Evolutionary conservation across 2,888 invertebrate genomes (phyloP).

Genomic region (Drosophila mercatorum): DNA sequence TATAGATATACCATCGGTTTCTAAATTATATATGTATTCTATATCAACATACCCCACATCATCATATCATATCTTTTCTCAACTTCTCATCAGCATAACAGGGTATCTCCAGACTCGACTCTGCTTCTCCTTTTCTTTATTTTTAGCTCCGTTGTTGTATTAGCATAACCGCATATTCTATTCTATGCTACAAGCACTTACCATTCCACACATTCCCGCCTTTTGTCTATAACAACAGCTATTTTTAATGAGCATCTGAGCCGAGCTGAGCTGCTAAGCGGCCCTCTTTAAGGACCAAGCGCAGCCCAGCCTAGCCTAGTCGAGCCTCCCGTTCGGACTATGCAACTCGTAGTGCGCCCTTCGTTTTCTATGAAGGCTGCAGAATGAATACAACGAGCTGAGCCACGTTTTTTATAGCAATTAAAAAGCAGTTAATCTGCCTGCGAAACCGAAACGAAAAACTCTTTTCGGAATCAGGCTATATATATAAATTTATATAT

Average conservation of each 20-base stretch:
- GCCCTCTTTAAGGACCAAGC: neutral
- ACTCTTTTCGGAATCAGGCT: neutral
- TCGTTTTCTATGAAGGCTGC: slow-evolving; percentile 16
- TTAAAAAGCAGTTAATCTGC: slow-evolving; percentile 57
- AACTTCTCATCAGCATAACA: neutral
- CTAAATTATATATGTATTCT: too few relatives aligned
- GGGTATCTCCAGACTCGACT: neutral
- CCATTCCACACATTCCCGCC: slow-evolving; percentile 7
- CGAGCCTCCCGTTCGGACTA: neutral
- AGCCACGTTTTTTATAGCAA: slow-evolving; percentile 38
- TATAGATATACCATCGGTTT: too few relatives aligned
- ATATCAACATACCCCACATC: too few relatives aligned
- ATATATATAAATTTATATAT: neutral
- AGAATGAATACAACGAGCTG: slow-evolving; percentile 24
- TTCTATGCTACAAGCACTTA: slow-evolving; percentile 25
- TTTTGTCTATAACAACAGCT: slow-evolving; percentile 33
- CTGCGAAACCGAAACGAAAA: neutral
- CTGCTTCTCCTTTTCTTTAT: neutral
- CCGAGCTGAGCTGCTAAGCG: slow-evolving; percentile 2
- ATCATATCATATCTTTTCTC: neutral
- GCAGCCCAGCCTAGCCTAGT: neutral
- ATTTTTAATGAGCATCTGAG: slow-evolving; percentile 64
- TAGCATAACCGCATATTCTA: slow-evolving; percentile 5
- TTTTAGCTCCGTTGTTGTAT: slow-evolving; percentile 4
- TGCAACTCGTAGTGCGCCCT: slow-evolving; percentile 45